Base-by-base conservation (phyloP, 2,888 invertebrate species). In the Phymatocera aterrima region DNA sequence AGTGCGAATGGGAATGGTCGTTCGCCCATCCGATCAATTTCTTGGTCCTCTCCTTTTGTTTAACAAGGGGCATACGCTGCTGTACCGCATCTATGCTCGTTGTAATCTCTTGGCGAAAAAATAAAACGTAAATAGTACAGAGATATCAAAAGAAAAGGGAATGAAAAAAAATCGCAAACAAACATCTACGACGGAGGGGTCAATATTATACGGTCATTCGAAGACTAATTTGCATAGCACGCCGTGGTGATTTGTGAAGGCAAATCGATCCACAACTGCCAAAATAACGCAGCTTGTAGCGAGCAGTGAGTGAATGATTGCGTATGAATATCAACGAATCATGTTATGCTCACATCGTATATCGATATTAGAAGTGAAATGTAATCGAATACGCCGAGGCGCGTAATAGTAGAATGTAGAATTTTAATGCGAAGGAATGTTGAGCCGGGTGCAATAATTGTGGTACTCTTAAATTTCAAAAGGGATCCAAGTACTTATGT, bases 1-100 rank as follows among this genome's bases (percentile, higher is more conserved):
- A n/a, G 57, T 15, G 24, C 57, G 57, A 21, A 24, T 21, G 57
- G 24, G 57, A 57, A 28, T 57, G 57, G 12, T 57, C 37, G n/a
- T 37, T 37, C 61, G 31, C 34, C n/a, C 34, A 37, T 61, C 2
- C 61, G 18, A 61, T 12, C 6, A 37, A 61, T 64, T 64, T 64
- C 34, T 18, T 64, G 18, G 61, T 37, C 34, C 37, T 37, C 2
- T 64, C 34, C 5, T 43, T 10, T 37, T 21, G 18, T 64, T 18
- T 37, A 64, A 64, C 37, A 10, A 64, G 61, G 37, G 61, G 37
- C 37, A 64, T 10, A 18, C 18, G 43, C 12, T 6, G 43, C 43
- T 43, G n/a, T 28, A 28, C 57, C 21, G 61, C 37, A 64, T 37
- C 37, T 64, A 64, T 64, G 61, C 37, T 34, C n/a, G 18, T 64